Evolutionary conservation across 2,113 vertebrate genomes (phyloP).

Genomic region (Laticauda colubrina): DNA sequence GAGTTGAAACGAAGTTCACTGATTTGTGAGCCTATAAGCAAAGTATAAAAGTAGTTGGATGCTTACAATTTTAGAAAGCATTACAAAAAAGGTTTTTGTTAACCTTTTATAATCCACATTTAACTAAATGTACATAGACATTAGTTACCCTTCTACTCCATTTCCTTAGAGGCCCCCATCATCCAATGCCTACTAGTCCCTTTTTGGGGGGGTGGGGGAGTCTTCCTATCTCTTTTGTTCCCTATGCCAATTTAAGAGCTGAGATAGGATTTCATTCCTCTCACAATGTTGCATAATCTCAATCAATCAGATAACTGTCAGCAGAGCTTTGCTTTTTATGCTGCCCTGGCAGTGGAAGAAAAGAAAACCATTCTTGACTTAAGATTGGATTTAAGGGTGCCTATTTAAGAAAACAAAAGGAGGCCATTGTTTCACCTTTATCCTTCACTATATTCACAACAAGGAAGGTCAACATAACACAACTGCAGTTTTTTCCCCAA

Average conservation of each 20-base stretch:
- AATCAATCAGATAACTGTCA: neutral
- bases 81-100: conserved; percentile 4
- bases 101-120: neutral
- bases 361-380: neutral
- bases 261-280: neutral
- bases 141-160: neutral
- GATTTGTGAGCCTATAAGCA: conserved; percentile 85
- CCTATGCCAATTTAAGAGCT: neutral
- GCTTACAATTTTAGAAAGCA: conserved; percentile 10
- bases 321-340: neutral
- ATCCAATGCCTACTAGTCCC: neutral
- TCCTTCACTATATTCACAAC: neutral
- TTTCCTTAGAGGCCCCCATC: neutral
- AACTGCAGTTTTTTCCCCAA: neutral
- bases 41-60: neutral
- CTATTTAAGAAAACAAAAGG: neutral
- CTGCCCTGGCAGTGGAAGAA: neutral
- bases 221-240: neutral
- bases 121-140: neutral
- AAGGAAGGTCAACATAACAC: too few relatives aligned
- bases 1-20: conserved; percentile 92
- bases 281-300: neutral
- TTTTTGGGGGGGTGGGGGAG: neutral
- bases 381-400: neutral
- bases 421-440: neutral